Percentiles rank a stretch among this genome's conserved stretches.
Conservation (phyloP, 37 sponge, comb jelly and placozoan species). For the Hormiphora californensis region DNA sequence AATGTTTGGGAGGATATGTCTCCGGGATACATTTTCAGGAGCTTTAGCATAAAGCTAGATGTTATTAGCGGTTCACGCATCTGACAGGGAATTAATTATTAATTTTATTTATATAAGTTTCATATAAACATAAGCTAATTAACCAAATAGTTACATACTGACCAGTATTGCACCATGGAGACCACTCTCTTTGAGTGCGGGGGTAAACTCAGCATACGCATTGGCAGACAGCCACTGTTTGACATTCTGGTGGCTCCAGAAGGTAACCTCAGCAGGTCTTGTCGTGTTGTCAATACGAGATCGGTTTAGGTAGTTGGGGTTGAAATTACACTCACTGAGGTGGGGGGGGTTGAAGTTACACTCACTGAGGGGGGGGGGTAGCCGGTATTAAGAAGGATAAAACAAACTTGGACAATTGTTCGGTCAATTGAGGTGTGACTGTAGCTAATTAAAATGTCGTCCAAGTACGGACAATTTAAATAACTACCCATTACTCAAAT, state of each 20-base stretch:
- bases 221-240: constrained; percentile 52
- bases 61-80: constrained; percentile 30
- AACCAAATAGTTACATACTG: too few species aligned
- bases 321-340: constrained; percentile 45
- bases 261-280: constrained; percentile 17
- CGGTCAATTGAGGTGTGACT: too few species aligned
- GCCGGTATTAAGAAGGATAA: neutral
- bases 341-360: neutral
- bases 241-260: constrained; percentile 51
- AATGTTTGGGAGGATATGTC: neutral
- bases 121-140: too few species aligned
- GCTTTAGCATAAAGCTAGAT: constrained; percentile 13
- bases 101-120: too few species aligned
- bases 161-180: constrained; percentile 29
- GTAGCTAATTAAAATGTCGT: neutral
- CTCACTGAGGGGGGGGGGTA: neutral
- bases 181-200: constrained; percentile 17
- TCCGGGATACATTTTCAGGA: neutral
- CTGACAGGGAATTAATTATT: neutral
- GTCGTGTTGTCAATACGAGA: constrained; percentile 50
- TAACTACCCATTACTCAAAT: neutral
- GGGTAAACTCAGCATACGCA: neutral
- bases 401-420: too few species aligned
- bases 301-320: constrained; percentile 41
- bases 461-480: neutral